A percentile compares a stretch with the other conserved stretches of the same genome.
These are phyloP conservation scores for Aporrectodea caliginosa DNA, from an alignment of 1,140 invertebrate species.

Conservation along the genomic window DNA sequence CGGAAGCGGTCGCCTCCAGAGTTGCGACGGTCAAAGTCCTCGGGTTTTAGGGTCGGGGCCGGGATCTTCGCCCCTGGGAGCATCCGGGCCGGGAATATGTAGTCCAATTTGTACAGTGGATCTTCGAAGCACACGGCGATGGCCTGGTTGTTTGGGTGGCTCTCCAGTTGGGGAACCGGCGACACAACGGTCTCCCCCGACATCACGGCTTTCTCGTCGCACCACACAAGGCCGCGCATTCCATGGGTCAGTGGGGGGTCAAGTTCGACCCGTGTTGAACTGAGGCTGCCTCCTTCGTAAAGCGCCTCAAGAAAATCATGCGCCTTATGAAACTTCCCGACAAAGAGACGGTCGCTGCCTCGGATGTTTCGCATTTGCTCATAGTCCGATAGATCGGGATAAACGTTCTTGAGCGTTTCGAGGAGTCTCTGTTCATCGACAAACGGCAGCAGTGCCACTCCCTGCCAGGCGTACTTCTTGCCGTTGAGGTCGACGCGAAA, in stretches of 20 bases:
- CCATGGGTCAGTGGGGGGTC: slow-evolving; percentile 45
- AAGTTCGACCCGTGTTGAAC: slow-evolving; percentile 36
- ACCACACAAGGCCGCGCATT: slow-evolving; percentile 48
- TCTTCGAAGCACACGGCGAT: slow-evolving; percentile 73
- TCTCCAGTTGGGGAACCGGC: slow-evolving; percentile 41
- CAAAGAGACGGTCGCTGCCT: slow-evolving; percentile 77
- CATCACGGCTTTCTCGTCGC: slow-evolving; percentile 45
- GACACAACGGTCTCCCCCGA: slow-evolving; percentile 46
- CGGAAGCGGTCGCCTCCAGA: slow-evolving; percentile 37
- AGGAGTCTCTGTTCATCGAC: slow-evolving; percentile 91
- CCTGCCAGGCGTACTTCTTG: slow-evolving; percentile 99
- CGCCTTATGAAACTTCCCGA: slow-evolving; percentile 65
- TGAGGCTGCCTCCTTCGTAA: slow-evolving; percentile 61
- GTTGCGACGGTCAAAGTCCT: slow-evolving; percentile 62
- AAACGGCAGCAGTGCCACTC: slow-evolving; percentile 94
- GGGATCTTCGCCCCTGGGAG: slow-evolving; percentile 68
- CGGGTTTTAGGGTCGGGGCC: slow-evolving; percentile 72
- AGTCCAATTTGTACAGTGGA: slow-evolving; percentile 71
- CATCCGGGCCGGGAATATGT: slow-evolving; percentile 72
- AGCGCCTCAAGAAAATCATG: slow-evolving; percentile 69
- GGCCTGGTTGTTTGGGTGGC: slow-evolving; percentile 43
- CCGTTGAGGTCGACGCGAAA: slow-evolving; percentile 98
- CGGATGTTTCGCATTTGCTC: slow-evolving; percentile 70
- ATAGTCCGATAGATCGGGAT: slow-evolving; percentile 71
- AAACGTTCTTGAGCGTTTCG: slow-evolving; percentile 76